Evolutionary conservation across 2,113 vertebrate species (phyloP), one percentile per base, ranked within the genome.

Genomic region (Todiramphus chloris): DNA sequence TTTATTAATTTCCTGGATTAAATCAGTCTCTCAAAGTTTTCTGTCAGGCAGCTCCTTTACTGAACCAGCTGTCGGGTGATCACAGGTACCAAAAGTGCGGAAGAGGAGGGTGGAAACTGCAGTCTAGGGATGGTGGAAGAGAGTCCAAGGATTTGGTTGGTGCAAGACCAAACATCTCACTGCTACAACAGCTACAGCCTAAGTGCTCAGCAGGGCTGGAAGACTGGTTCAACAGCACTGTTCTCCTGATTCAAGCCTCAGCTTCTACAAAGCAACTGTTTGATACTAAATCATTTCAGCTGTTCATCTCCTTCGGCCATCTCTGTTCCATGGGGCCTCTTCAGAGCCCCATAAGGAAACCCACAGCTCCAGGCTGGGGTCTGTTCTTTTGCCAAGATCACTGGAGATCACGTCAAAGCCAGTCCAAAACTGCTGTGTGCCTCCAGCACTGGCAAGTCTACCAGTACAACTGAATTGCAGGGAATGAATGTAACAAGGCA

Each of bases 391-490:
- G 28, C 63, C 77, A 94, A 73, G 83, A 82, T 87, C 91, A 58
- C 50, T 79, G 48, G 41, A 79, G 28, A 64, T 53, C 62, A 72
- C 0, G 3, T 63, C 50, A 75, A 76, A 92, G 37, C 41, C 69
- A 62, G 62, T 51, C 77, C 86, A 91, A 87, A 95, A 82, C 50
- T 69, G 68, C 55, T 89, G 31, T 56, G 67, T 58, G 89, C 81
- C 87, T 96, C 78, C 77, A 92, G 93, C 70, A 55, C 63, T 94
- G 91, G 83, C 69, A 76, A 76, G 33, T 8, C 58, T 37, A 86
- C 27, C 56, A 67, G 72, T 18, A 76, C 53, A 85, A 91, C 46
- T 44, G 43, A 74, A 83, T 64, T 83, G 60, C 69, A 85, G 44
- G 48, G 69, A 87, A 50, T 7, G 30, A 87, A 58, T 2, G 2